phyloP scores from a whole-genome alignment of 1,140 invertebrate genomes.

The Liolophura sinensis region DNA sequence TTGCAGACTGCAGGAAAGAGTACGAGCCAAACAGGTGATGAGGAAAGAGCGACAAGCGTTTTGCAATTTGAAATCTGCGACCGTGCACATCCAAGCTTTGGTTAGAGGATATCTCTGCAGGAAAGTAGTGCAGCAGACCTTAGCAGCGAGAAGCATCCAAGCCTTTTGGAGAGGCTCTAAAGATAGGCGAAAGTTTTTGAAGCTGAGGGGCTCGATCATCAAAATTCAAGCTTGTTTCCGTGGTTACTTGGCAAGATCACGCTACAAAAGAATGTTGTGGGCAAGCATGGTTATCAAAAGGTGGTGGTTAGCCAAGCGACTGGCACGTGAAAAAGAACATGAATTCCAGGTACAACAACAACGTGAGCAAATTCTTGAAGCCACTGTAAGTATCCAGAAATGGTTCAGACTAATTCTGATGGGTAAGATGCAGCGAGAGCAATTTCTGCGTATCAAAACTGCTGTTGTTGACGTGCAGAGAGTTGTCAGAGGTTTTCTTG shows the following conservation, averaged over 20 bases:
- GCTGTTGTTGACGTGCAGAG: too few species aligned
- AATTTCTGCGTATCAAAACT: too few species aligned
- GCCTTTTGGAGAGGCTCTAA: too few species aligned
- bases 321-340: too few species aligned
- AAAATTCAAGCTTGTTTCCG: slow-evolving; percentile 9
- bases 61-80: slow-evolving; percentile 10
- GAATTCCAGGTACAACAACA: too few species aligned
- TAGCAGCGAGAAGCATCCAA: too few species aligned
- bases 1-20: slow-evolving; percentile 4
- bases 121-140: background rate
- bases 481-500: too few species aligned
- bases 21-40: slow-evolving; percentile 6
- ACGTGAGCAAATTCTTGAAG: background rate
- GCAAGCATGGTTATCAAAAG: too few species aligned
- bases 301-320: too few species aligned
- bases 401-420: slow-evolving; percentile 13
- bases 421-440: too few species aligned
- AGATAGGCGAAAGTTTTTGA: background rate
- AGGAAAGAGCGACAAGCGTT: slow-evolving; percentile 5
- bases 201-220: background rate
- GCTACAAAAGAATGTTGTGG: background rate
- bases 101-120: slow-evolving; percentile 7
- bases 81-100: slow-evolving; percentile 23
- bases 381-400: slow-evolving; percentile 36
- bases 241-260: slow-evolving; percentile 15